Percentiles rank a stretch among this genome's conserved stretches.
These are phyloP conservation scores for Diploscapter pachys DNA, from an alignment of 1,140 invertebrate genomes.

Conservation along the genomic window DNA sequence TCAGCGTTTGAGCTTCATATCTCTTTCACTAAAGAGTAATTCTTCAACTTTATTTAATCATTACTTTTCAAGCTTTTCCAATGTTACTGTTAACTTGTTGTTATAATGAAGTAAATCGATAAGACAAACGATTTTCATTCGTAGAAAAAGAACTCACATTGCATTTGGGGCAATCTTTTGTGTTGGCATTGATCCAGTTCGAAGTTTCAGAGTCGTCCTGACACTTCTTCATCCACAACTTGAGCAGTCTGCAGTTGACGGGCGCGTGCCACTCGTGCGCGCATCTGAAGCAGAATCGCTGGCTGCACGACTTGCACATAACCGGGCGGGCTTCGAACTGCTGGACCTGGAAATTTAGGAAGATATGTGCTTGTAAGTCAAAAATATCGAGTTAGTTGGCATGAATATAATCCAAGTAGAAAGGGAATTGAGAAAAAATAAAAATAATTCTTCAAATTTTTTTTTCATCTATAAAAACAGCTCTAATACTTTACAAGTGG, in stretches of 20 bases:
- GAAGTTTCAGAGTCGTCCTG: constrained; percentile 98
- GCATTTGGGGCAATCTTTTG: constrained; percentile 68
- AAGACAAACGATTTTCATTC: background rate
- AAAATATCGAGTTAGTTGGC: background rate
- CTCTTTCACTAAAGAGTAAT: constrained; percentile 62
- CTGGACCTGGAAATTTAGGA: constrained; percentile 55
- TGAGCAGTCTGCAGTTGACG: constrained; percentile 85
- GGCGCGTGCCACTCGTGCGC: constrained; percentile 99
- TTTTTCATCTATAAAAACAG: background rate
- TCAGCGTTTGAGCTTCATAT: constrained; percentile 57
- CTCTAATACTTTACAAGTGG: too few species aligned
- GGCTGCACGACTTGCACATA: constrained; percentile 77
- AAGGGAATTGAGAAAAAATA: background rate
- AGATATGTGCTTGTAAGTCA: background rate
- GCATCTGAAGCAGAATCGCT: constrained; percentile 73
- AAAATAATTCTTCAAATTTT: background rate
- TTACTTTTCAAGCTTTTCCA: too few species aligned
- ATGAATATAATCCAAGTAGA: background rate
- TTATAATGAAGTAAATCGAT: too few species aligned
- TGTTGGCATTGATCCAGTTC: constrained; percentile 99
- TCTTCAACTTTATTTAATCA: background rate
- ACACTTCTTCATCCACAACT: constrained; percentile 98
- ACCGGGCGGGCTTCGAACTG: constrained; percentile 88
- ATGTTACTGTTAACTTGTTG: too few species aligned
- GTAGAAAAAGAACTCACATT: constrained; percentile 25